These are phyloP conservation scores for Nebria brevicollis DNA, from an alignment of 2,888 invertebrate species.

Conservation along the genomic window DNA sequence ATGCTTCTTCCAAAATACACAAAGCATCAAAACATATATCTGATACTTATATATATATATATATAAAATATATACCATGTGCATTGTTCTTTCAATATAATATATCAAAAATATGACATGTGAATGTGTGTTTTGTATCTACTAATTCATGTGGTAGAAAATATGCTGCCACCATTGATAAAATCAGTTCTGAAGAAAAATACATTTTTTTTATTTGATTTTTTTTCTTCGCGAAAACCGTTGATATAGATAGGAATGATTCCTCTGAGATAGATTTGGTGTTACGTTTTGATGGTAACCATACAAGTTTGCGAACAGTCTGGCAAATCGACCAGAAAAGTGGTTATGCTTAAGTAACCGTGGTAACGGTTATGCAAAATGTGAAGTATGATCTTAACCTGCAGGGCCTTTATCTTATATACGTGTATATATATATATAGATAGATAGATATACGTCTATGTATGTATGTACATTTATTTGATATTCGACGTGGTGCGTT, in stretches of 20 bases:
- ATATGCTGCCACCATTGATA: no score
- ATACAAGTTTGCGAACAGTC: neutral
- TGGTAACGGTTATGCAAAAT: neutral
- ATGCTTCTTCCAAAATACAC: no score
- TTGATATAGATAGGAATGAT: conserved; percentile 35
- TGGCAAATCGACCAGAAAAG: neutral
- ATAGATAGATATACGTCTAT: no score
- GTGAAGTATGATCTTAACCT: neutral
- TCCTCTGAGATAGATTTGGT: neutral
- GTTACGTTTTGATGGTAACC: neutral
- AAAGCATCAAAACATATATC: no score
- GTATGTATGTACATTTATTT: neutral
- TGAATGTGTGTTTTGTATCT: no score
- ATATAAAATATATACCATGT: no score
- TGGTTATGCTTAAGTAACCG: neutral
- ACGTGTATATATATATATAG: neutral
- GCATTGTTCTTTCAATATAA: no score
- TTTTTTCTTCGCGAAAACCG: neutral
- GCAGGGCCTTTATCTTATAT: neutral
- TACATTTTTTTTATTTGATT: neutral
- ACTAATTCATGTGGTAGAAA: no score
- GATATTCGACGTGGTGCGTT: neutral
- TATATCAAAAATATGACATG: no score
- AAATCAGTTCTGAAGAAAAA: no score
- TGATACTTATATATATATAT: no score